Percentiles rank a stretch among this genome's conserved stretches.
Evolutionary conservation across 1,140 invertebrate species (phyloP).

Genomic region (Ceratosolen solmsi): DNA sequence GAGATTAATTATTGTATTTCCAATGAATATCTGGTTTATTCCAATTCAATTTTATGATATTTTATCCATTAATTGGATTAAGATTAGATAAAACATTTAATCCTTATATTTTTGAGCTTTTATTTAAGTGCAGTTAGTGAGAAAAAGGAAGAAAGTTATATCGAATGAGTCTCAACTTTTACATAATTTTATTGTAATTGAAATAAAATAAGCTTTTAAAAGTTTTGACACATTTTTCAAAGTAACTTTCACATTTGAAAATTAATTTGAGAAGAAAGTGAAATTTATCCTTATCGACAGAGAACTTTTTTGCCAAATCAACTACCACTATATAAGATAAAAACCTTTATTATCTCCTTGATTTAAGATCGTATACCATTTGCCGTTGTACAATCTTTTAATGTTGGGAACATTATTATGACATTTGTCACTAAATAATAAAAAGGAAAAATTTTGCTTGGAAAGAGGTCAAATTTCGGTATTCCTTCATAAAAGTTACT

Average conservation of each 20-base stretch:
- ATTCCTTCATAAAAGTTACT: neutral
- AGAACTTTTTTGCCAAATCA: neutral
- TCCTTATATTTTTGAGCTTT: no score
- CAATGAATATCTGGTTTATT: neutral
- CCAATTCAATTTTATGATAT: neutral
- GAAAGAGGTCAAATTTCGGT: neutral
- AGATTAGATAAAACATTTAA: no score
- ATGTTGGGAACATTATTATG: neutral
- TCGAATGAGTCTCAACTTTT: neutral
- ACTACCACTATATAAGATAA: neutral
- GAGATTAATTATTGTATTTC: neutral
- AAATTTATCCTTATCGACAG: neutral
- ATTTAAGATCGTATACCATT: neutral
- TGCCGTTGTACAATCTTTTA: neutral
- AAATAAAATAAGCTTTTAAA: slow-evolving; percentile 13
- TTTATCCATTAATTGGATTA: no score
- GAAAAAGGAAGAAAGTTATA: neutral
- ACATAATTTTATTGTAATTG: neutral
- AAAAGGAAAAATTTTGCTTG: neutral
- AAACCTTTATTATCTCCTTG: neutral
- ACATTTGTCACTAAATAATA: neutral
- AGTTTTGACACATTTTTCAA: neutral
- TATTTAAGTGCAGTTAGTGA: no score
- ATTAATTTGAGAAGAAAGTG: neutral
- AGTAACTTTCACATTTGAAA: neutral